Base-by-base conservation (phyloP, 2,888 invertebrate genomes). In the Oscheius sp. region DNA sequence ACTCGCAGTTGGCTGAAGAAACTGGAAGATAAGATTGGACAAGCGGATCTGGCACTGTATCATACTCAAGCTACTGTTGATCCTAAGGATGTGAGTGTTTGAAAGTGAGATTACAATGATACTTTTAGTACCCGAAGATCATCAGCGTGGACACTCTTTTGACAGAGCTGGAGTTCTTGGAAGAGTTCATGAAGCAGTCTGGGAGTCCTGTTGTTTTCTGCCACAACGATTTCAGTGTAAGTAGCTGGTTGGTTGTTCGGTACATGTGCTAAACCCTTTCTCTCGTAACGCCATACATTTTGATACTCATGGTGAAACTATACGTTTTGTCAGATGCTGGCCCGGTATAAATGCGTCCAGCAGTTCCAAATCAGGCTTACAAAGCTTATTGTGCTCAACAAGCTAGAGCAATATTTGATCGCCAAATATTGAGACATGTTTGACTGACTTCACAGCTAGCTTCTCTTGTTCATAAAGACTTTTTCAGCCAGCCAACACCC, bases 201-300 rank as follows among this genome's bases (percentile, higher is more conserved):
- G 73, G 74, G 33, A 81, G 81, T 53, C 94, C 95, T 0, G 95
- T 96, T 0, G 93, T 87, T 9, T 90, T 90, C 81, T 89, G 88
- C 71, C 90, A 90, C 78, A 89, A 89, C 76, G 90, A 90, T 76
- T 62, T 90, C 21, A 89, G 90, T 81, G 63, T 86, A 81, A n/a
- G 42, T 63, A 7, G 10, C 7, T 32, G 42, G 21, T 21, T 21
- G 21, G 21, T 21, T 21, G 21, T 21, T 21, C 21, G 21, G 21
- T 21, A 21, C 21, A 21, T 21, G 21, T 21, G 21, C 21, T 21
- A 21, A 21, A 21, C 21, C 0, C 21, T 21, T 21, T 21, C 21
- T 21, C 21, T 21, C 21, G 21, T 21, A 21, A 21, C 21, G 21
- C 0, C 21, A 21, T 21, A 21, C 21, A 13, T 62, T 42, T 62